Conservation (phyloP, 2,888 invertebrate species). For the Lasius platythorax region DNA sequence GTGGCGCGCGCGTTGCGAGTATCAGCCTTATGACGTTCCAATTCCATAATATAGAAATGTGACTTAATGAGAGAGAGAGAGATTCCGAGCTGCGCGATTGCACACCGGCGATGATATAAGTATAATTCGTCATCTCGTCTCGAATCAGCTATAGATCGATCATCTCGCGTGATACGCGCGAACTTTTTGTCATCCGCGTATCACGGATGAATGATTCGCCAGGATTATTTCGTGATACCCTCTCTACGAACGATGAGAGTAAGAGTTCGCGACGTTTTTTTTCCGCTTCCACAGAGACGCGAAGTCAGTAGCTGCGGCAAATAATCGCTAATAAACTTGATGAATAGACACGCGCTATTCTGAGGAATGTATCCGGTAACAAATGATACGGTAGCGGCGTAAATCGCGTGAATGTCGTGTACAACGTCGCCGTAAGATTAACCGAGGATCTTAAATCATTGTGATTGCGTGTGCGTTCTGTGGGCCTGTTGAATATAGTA, state of each 20-base stretch:
- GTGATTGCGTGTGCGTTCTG: constrained; percentile 28
- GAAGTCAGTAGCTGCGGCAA: background rate
- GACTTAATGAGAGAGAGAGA: constrained; percentile 33
- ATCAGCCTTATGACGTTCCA: constrained; percentile 5
- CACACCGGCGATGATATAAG: constrained; percentile 30
- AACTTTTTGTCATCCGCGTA: background rate
- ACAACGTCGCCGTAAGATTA: constrained; percentile 34
- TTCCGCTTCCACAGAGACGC: background rate
- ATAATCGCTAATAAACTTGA: constrained; percentile 38
- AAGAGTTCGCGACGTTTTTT: background rate
- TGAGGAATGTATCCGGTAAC: constrained; percentile 30
- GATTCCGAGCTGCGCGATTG: constrained; percentile 26
- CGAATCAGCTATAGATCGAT: background rate
- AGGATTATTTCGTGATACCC: background rate
- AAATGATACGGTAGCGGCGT: constrained; percentile 34
- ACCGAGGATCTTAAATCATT: constrained; percentile 45
- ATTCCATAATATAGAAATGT: constrained; percentile 30
- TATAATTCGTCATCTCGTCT: background rate
- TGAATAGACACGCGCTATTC: constrained; percentile 18
- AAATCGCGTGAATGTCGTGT: constrained; percentile 31
- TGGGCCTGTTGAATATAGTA: background rate
- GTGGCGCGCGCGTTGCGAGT: constrained; percentile 6
- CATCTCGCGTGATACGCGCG: background rate
- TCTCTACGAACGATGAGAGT: background rate
- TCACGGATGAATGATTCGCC: background rate